These are phyloP conservation scores for Tiliacea aurago DNA, from an alignment of 2,888 invertebrate genomes.

Conservation along the genomic window DNA sequence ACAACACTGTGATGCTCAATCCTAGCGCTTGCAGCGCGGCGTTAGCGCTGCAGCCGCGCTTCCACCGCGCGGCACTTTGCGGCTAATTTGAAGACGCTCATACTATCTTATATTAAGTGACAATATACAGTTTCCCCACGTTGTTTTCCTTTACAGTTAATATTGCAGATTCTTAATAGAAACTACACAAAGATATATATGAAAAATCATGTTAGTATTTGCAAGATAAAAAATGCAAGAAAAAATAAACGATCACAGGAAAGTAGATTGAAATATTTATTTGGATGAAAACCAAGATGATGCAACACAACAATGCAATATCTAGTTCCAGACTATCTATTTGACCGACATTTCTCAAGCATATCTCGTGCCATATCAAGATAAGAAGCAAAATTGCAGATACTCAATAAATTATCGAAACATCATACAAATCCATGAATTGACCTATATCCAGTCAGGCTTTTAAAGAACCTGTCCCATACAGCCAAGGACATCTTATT, in stretches of 20 bases:
- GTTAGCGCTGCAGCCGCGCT: no score
- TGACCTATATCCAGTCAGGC: conserved; percentile 7
- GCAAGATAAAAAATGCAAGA: not conserved
- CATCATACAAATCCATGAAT: not conserved
- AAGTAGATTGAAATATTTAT: not conserved
- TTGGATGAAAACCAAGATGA: not conserved
- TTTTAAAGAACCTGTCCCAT: not conserved
- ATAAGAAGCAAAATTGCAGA: not conserved
- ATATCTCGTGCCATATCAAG: not conserved
- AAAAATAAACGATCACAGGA: not conserved
- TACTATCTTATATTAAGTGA: no score
- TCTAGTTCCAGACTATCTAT: not conserved
- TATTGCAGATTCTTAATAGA: not conserved
- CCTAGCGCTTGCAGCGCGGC: no score
- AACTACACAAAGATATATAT: not conserved
- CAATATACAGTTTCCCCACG: not conserved
- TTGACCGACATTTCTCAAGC: not conserved
- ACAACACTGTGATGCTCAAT: no score
- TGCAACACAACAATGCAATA: not conserved
- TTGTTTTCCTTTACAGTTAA: not conserved
- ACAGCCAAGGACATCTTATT: conserved; percentile 35
- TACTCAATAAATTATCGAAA: not conserved
- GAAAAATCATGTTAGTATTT: not conserved
- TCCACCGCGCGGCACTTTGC: no score
- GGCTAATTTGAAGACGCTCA: no score